These are phyloP conservation scores for Aleiodes leptofemur DNA, from an alignment of 2,888 invertebrate genomes.

Conservation along the genomic window DNA sequence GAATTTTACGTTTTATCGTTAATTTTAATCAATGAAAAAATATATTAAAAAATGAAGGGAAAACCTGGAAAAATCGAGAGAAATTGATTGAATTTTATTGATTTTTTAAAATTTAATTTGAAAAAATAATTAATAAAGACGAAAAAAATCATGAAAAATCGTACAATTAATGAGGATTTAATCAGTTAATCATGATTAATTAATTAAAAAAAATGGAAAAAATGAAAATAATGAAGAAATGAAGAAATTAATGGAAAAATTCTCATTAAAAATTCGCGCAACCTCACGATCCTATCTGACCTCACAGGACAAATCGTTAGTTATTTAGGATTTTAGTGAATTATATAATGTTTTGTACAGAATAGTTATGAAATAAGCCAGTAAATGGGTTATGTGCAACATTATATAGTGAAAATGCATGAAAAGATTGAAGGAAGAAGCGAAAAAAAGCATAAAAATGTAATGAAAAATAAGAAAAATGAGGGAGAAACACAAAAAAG, in stretches of 20 bases:
- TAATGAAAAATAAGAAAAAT: conserved; percentile 38
- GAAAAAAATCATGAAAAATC: conserved; percentile 53
- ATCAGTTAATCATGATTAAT: conserved; percentile 39
- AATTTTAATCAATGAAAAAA: conserved; percentile 10
- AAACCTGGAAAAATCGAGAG: background rate
- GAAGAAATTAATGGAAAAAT: background rate
- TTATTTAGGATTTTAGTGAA: conserved; percentile 65
- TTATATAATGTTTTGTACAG: conserved; percentile 75
- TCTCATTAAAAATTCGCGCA: conserved; percentile 46
- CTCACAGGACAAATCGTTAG: conserved; percentile 73
- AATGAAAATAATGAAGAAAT: conserved; percentile 41
- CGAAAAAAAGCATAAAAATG: background rate
- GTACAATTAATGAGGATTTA: conserved; percentile 33
- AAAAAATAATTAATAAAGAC: conserved; percentile 7
- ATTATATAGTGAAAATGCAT: conserved; percentile 66
- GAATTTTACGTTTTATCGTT: background rate
- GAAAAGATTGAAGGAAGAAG: conserved; percentile 1
- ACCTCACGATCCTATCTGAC: conserved; percentile 67
- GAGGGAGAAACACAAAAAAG: conserved; percentile 37
- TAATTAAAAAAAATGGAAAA: conserved; percentile 23
- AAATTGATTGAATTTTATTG: too few species aligned
- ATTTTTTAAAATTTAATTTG: too few species aligned
- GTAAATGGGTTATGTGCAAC: conserved; percentile 74
- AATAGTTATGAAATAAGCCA: conserved; percentile 72
- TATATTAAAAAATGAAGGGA: conserved; percentile 14